Evolutionary conservation across 2,113 vertebrate species (phyloP).

Genomic region (Barnardius zonarius): DNA sequence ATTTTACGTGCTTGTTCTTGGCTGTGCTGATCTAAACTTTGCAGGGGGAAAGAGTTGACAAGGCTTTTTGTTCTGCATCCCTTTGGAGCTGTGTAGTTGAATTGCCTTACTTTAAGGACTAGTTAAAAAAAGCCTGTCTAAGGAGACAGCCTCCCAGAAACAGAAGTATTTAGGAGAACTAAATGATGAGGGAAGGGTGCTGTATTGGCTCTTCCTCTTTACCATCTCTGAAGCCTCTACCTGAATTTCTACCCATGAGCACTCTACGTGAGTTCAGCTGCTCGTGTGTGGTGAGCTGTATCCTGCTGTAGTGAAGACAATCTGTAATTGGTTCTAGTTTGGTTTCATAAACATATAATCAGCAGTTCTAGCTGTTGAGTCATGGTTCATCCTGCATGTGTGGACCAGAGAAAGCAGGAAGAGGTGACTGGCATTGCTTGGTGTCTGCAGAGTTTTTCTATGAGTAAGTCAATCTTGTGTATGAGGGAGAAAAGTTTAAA

Average conservation of each 20-base stretch:
- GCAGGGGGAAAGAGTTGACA: not conserved
- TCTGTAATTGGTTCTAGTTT: not conserved
- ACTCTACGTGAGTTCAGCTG: not conserved
- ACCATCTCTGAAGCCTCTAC: not conserved
- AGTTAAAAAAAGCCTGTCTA: not conserved
- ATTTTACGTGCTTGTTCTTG: not conserved
- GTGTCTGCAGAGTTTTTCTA: not conserved
- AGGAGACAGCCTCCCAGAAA: not conserved
- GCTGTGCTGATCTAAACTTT: not conserved
- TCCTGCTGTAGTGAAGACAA: not conserved
- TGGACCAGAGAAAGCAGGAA: not conserved
- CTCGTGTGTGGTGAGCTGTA: not conserved
- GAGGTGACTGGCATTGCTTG: not conserved
- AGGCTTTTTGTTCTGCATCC: not conserved
- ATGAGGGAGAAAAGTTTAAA: not conserved
- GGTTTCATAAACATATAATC: not conserved
- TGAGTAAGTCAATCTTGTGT: not conserved
- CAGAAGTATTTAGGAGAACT: not conserved
- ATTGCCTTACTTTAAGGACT: not conserved
- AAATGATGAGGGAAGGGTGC: not conserved
- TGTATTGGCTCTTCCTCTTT: not conserved
- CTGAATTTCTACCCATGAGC: not conserved
- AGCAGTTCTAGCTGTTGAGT: not conserved
- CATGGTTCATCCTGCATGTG: rapidly evolving
- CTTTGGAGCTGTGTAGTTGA: not conserved